Evolutionary conservation across 2,888 invertebrate species (phyloP).

Genomic region (Allophyes oxyacanthae): DNA sequence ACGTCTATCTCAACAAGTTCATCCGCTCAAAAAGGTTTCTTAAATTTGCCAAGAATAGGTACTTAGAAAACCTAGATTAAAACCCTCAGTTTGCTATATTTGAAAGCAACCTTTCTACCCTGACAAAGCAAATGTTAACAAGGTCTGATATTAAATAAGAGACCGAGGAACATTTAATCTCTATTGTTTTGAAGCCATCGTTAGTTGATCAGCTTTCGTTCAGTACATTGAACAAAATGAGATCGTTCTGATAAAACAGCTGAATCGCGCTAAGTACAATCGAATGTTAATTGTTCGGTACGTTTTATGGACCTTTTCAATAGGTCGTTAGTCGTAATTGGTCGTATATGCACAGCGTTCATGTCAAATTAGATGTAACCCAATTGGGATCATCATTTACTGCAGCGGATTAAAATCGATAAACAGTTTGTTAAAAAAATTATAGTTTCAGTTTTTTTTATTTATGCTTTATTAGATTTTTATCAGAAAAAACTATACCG

Average conservation of each 20-base stretch:
- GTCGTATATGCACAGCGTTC: constrained; percentile 48
- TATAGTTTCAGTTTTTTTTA: not conserved
- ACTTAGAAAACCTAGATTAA: constrained; percentile 32
- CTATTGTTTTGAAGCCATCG: constrained; percentile 51
- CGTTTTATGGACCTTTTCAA: constrained; percentile 60
- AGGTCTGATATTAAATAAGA: constrained; percentile 39
- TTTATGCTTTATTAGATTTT: too few relatives aligned
- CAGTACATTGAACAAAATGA: constrained; percentile 47
- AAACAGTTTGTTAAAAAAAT: constrained; percentile 1
- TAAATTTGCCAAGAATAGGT: constrained; percentile 22
- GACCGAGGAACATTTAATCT: constrained; percentile 32
- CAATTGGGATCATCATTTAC: constrained; percentile 30
- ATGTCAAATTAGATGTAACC: constrained; percentile 46
- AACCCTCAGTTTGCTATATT: constrained; percentile 20
- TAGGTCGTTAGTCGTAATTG: constrained; percentile 61
- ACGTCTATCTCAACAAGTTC: not conserved
- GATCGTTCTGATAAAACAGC: constrained; percentile 50
- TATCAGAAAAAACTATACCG: too few relatives aligned
- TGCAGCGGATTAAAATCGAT: constrained; percentile 14
- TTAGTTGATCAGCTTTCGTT: constrained; percentile 53
- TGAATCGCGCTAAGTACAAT: constrained; percentile 55
- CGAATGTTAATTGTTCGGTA: constrained; percentile 62
- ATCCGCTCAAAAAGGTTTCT: constrained; percentile 6
- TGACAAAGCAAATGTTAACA: constrained; percentile 44
- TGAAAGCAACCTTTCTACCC: constrained; percentile 19